Base-by-base conservation (phyloP, 2,797 vertebrate genomes). In the Lemur catta region DNA sequence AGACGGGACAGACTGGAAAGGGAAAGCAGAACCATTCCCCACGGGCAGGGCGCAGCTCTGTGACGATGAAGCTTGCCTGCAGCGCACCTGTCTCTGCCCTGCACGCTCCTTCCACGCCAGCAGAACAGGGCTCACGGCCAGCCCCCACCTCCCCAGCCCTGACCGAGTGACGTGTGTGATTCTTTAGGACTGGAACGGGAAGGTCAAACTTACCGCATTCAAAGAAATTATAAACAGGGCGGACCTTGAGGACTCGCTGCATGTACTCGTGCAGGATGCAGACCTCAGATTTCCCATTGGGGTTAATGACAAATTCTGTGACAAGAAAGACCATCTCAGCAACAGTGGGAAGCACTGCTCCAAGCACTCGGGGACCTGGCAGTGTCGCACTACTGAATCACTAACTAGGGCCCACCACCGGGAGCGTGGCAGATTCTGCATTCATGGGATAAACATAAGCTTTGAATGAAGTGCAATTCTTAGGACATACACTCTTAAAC, bases 191-290 rank as follows among this genome's bases (percentile, higher is more conserved):
- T 9, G 20, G 84, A 46, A 69, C 2, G 8, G 4, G 46, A 69
- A 91, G 33, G 7, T 46, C 20, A 82, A 65, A 98, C 99, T 99
- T 99, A 99, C 99, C 99, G 99, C 99, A 99, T 99, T 99, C 99
- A 99, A 99, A 99, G 98, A 99, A 99, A 99, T 99, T 99, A 99
- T 99, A 99, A 99, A 99, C 99, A 98, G 99, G 99, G 98, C 99
- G 99, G 98, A 99, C 99, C 98, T 99, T 99, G 87, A 99, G 99
- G 97, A 99, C 99, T 92, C 99, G 99, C 98, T 99, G 99, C 99
- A 99, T 99, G 98, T 99, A 99, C 98, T 99, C 99, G 94, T 99
- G 99, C 96, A 99, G 98, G 97, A 99, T 99, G 98, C 99, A 99
- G 97, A 99, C 99, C 99, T 99, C 99, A 0, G 99, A 99, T 92